Evolutionary conservation across 2,797 vertebrate species (phyloP).

Genomic region (Simalia tracyae): DNA sequence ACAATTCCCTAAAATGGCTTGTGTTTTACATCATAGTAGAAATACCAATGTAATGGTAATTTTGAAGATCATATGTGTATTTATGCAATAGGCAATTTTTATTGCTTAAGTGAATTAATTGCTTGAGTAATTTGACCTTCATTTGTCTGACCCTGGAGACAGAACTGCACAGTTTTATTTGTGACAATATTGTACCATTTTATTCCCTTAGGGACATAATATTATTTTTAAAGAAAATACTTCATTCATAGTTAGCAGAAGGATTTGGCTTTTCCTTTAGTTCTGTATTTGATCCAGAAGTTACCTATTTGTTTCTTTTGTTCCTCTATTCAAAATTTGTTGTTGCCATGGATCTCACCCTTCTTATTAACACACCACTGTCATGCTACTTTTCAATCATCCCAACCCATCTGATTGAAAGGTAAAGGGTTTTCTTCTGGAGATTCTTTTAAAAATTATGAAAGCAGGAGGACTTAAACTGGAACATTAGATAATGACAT

Average conservation of each 20-base stretch:
- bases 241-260: not conserved
- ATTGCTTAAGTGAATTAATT: not conserved
- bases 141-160: not conserved
- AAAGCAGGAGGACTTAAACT: slow-evolving; percentile 26
- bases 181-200: slow-evolving; percentile 1
- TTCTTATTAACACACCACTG: not conserved
- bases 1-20: not conserved
- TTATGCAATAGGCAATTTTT: not conserved
- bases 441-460: not conserved
- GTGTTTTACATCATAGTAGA: not conserved
- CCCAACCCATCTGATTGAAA: not conserved
- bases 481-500: not conserved
- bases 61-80: not conserved
- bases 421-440: not conserved
- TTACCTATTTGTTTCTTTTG: not conserved
- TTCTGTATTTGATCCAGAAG: not conserved
- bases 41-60: not conserved
- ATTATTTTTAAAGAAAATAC: not conserved
- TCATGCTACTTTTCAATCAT: not conserved
- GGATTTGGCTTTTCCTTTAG: not conserved
- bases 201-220: not conserved
- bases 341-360: not conserved
- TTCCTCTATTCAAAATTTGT: not conserved
- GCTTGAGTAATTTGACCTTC: not conserved
- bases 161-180: not conserved